Base-by-base conservation (phyloP, 1,140 invertebrate genomes). In the Musca domestica region DNA sequence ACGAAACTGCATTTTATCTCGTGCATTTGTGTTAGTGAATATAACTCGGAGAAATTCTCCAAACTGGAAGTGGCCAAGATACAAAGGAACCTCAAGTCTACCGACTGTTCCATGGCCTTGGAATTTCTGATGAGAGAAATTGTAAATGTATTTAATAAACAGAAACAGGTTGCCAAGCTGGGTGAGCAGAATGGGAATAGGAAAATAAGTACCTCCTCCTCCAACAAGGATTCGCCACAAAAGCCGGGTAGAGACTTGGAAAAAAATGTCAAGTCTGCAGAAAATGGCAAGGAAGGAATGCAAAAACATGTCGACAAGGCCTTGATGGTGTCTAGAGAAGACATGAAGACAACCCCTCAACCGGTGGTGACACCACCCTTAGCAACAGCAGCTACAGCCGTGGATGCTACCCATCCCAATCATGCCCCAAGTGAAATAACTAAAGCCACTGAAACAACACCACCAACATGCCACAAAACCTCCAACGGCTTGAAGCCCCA, bases 1-100 rank as follows among this genome's bases (percentile, higher is more conserved):
- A 73, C 64, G 3, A 72, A 72, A 1, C 54, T 80, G 41, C 71
- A 73, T 61, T 80, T 79, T 27, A 80, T 80, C n/a, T 76, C 74
- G 14, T 73, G 72, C 27, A 73, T 80, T 15, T 75, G 77, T 3
- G 79, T 76, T 10, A 79, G 73, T 58, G 73, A 79, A 20, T 70
- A 76, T 51, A 79, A 79, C 30, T 49, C 73, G 0, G 56, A 71
- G 14, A 73, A 22, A 1, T 75, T 79, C 41, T 77, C 71, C 54
- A 80, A 79, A 70, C 63, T 56, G 0, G 64, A 77, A 20, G 71
- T 80, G 15, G 71, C 72, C 41, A 77, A 77, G 30, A 71, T 80
- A 20, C 77, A 80, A 47, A 70, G 67, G 23, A 79, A 77, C 71
- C 71, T 80, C 0, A 77, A 77, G 22, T 46, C 72, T 0, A 14